phyloP scores from a whole-genome alignment of 1,140 invertebrate species.

The Drosophila lacteicornis region DNA sequence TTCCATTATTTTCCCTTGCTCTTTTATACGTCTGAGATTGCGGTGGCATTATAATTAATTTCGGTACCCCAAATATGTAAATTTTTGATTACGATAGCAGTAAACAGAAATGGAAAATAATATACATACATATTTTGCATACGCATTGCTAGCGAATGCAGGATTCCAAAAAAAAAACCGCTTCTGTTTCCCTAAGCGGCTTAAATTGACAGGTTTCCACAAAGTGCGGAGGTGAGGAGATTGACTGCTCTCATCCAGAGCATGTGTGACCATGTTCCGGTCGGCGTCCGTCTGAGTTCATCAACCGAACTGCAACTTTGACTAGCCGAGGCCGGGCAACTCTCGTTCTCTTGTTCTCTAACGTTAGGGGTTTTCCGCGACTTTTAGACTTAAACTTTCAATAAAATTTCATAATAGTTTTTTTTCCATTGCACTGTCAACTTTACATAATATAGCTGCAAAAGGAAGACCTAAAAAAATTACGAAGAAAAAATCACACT shows the following conservation, averaged over 20 bases:
- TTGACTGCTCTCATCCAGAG: slow-evolving; percentile 5
- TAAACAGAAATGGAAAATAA: slow-evolving; percentile 63
- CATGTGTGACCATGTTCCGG: slow-evolving; percentile 61
- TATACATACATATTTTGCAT: slow-evolving; percentile 73
- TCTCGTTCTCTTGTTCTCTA: slow-evolving; percentile 48
- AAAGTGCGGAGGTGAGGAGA: background rate
- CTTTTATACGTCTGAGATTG: slow-evolving; percentile 32
- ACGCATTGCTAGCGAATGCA: slow-evolving; percentile 52
- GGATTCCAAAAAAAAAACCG: slow-evolving; percentile 1
- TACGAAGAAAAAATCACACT: slow-evolving; percentile 1
- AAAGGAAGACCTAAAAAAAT: slow-evolving; percentile 33
- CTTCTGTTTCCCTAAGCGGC: slow-evolving; percentile 66
- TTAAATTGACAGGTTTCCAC: slow-evolving; percentile 69
- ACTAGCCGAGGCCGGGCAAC: slow-evolving; percentile 55
- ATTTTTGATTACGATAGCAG: slow-evolving; percentile 66
- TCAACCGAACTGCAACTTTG: slow-evolving; percentile 71
- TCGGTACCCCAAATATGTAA: slow-evolving; percentile 75
- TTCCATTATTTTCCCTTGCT: slow-evolving; percentile 20
- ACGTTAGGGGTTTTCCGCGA: slow-evolving; percentile 47
- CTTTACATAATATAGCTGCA: slow-evolving; percentile 63
- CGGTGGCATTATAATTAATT: slow-evolving; percentile 77
- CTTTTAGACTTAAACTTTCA: slow-evolving; percentile 74
- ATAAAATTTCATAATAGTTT: slow-evolving; percentile 73
- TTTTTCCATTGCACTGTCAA: slow-evolving; percentile 33
- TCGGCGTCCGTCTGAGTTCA: slow-evolving; percentile 49